Base-by-base conservation (phyloP, 1,140 invertebrate species). In the Eueides isabella region DNA sequence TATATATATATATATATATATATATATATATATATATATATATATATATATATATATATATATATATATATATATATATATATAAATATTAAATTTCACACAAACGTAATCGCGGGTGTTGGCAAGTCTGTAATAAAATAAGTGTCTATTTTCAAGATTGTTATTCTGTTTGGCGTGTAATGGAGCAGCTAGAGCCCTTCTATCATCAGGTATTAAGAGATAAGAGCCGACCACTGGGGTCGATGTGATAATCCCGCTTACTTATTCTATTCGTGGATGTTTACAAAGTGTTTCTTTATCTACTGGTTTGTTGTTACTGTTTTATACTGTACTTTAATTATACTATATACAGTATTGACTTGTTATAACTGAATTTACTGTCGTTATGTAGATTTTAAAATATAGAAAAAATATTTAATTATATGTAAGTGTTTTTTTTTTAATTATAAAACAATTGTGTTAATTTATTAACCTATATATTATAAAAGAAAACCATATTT, bases 191-290 rank as follows among this genome's bases (percentile, higher is more conserved):
- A 29, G 75, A 74, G 63, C 68, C 72, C 73, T 75, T 80, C 75
- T 67, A 80, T 80, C 78, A 80, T 71, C 75, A 72, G 75, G 78
- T 70, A 77, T 80, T 80, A 80, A 73, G 75, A 73, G 78, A 77
- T 80, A 75, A 77, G 67, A 71, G 31, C 55, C 65, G 67, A 31
- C 66, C 64, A 62, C 48, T 67, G 61, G 70, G 67, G 72, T 67
- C 67, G 74, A 79, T 44, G 73, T 67, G 75, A 73, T 80, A 80
- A 80, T 80, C 75, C 78, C 71, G 14, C 28, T 38, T 66, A 16
- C 61, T 72, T 71, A 66, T 70, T 71, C 67, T 35, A 66, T 35
- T 29, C 61, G 41, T 30, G 19, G 67, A 69, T 69, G 66, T 48
- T 67, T 67, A 69, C 31, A 28, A 55, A 55, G 23, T 55, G 19